Percentiles rank a stretch among this genome's conserved stretches.
Conservation (phyloP, 2,888 invertebrate genomes). For the Callimorpha dominula region DNA sequence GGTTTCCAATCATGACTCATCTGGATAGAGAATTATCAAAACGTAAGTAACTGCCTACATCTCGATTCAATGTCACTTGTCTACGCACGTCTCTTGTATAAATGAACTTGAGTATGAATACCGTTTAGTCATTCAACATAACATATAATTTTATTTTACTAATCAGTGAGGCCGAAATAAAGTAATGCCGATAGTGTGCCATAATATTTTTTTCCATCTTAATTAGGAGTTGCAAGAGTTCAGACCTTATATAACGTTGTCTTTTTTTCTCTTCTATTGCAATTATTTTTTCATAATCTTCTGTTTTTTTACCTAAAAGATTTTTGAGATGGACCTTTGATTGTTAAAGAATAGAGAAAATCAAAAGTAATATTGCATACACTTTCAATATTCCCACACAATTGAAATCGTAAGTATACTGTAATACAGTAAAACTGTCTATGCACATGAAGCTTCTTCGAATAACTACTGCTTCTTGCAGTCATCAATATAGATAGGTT, state of each 20-base stretch:
- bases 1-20: slow-evolving; percentile 75
- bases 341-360: neutral
- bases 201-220: neutral
- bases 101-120: slow-evolving; percentile 38
- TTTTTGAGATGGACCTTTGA: neutral
- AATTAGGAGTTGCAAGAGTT: neutral
- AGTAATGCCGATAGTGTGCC: neutral
- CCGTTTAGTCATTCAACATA: neutral
- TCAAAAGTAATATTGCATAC: neutral
- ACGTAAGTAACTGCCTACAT: slow-evolving; percentile 61
- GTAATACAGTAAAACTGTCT: neutral
- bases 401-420: neutral
- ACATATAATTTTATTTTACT: neutral
- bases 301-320: neutral
- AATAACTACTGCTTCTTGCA: slow-evolving; percentile 11
- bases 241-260: neutral
- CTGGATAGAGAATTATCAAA: slow-evolving; percentile 53
- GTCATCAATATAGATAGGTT: slow-evolving; percentile 16
- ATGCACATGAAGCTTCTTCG: neutral
- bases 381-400: neutral
- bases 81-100: slow-evolving; percentile 20
- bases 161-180: neutral
- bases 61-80: slow-evolving; percentile 51
- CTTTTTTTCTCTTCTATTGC: neutral
- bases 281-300: neutral